phyloP scores from a whole-genome alignment of 2,113 vertebrate genomes.

The Astur gentilis region DNA sequence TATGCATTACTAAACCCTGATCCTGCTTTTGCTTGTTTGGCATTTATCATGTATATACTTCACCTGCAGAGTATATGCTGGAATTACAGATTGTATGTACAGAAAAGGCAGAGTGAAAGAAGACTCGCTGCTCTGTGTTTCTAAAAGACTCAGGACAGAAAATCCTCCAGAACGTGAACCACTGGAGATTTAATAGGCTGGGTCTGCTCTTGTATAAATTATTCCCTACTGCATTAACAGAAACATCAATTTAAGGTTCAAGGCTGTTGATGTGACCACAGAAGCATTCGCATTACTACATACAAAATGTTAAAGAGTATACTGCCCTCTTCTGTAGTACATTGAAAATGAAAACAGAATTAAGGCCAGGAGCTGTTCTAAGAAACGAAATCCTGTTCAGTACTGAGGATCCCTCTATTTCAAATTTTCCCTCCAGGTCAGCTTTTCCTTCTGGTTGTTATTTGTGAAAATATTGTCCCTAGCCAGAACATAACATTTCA shows the following conservation, averaged over 20 bases:
- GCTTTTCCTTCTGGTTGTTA: not conserved
- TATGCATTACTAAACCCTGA: not conserved
- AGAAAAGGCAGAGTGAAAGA: not conserved
- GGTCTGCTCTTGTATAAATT: not conserved
- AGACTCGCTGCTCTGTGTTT: not conserved
- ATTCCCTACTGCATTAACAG: not conserved
- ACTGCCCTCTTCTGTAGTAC: slow-evolving; percentile 51
- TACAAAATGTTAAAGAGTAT: not conserved
- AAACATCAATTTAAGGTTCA: not conserved
- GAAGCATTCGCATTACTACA: not conserved
- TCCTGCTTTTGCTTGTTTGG: not conserved
- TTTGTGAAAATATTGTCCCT: slow-evolving; percentile 15
- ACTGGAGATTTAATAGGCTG: not conserved
- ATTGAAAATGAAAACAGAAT: not conserved
- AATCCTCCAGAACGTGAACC: not conserved
- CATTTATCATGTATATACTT: not conserved
- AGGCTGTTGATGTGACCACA: not conserved
- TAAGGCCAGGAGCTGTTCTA: not conserved
- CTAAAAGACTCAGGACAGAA: not conserved
- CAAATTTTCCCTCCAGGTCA: not conserved
- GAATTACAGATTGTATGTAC: not conserved
- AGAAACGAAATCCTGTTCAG: not conserved
- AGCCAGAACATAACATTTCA: not conserved
- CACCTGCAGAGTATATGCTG: not conserved
- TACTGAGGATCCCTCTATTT: not conserved